Conservation (phyloP, 2,888 invertebrate species). For the Athetis lepigone region DNA sequence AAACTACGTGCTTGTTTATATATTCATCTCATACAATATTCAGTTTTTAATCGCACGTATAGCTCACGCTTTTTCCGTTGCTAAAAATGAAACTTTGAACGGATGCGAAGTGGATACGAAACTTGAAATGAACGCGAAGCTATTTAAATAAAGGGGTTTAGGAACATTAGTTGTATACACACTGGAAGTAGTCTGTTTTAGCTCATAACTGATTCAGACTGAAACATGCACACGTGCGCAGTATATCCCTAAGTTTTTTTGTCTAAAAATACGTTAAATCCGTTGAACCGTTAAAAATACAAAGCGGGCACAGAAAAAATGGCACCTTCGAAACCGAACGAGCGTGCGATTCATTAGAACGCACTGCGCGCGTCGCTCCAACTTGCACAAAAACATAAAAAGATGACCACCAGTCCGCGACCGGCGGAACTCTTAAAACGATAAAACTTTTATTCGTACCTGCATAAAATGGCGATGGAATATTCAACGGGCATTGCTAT, state of each 20-base stretch:
- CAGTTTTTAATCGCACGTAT: slow-evolving; percentile 49
- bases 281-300: slow-evolving; percentile 39
- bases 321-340: slow-evolving; percentile 21
- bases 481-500: slow-evolving; percentile 74
- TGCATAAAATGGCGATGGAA: slow-evolving; percentile 77
- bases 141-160: neutral
- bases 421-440: slow-evolving; percentile 63
- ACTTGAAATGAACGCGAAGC: neutral
- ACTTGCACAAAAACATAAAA: slow-evolving; percentile 65
- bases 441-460: slow-evolving; percentile 77
- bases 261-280: slow-evolving; percentile 32
- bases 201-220: slow-evolving; percentile 16
- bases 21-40: slow-evolving; percentile 57
- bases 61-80: slow-evolving; percentile 27
- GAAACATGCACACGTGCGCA: slow-evolving; percentile 8
- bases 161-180: neutral
- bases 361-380: slow-evolving; percentile 30
- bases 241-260: slow-evolving; percentile 8
- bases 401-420: slow-evolving; percentile 58
- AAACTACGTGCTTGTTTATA: slow-evolving; percentile 25
- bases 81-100: neutral
- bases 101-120: slow-evolving; percentile 1
- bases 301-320: slow-evolving; percentile 34
- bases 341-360: slow-evolving; percentile 43
- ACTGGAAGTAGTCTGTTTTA: neutral